Percentiles rank a stretch among this genome's conserved stretches.
phyloP scores from a whole-genome alignment of 2,113 vertebrate genomes.

The Paracanthobrama guichenoti region DNA sequence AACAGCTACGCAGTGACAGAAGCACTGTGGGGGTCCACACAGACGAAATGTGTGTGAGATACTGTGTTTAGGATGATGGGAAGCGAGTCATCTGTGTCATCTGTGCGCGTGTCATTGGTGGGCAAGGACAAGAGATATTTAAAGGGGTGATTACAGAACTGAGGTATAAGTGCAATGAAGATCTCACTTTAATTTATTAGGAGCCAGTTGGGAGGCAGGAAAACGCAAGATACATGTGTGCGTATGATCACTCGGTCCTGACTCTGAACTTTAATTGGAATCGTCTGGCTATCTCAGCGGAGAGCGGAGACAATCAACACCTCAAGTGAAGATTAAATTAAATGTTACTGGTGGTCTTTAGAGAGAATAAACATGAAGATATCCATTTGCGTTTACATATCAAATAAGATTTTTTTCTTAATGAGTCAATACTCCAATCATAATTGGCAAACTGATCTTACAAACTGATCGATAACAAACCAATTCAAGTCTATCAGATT shows the following conservation, averaged over 20 bases:
- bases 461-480: not conserved
- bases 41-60: not conserved
- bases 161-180: not conserved
- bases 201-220: not conserved
- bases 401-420: too few species aligned
- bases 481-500: not conserved
- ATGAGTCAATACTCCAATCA: too few species aligned
- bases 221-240: not conserved
- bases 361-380: not conserved
- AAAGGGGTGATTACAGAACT: not conserved
- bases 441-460: too few species aligned
- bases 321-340: not conserved
- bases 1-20: not conserved
- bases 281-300: not conserved
- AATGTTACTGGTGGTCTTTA: not conserved
- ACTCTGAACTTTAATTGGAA: conserved; percentile 6
- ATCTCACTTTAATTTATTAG: not conserved
- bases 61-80: not conserved
- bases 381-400: not conserved
- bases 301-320: not conserved
- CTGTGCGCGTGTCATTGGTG: not conserved
- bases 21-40: not conserved
- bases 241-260: not conserved
- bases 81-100: not conserved
- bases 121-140: not conserved